Conservation (phyloP, 2,113 vertebrate species). For the Colossoma macropomum region DNA sequence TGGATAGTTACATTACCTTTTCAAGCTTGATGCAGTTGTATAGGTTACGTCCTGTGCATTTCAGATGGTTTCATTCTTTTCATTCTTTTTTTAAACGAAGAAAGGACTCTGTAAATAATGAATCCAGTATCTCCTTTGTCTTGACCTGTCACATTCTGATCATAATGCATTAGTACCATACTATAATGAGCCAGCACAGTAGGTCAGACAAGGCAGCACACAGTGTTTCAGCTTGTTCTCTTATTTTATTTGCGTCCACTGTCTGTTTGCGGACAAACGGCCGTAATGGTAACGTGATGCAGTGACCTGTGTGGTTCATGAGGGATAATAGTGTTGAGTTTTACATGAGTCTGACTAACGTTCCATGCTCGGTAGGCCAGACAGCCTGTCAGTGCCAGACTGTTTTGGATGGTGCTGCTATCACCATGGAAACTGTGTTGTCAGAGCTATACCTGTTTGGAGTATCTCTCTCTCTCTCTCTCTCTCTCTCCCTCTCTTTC, state of each 20-base stretch:
- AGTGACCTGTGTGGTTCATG: constrained; percentile 13
- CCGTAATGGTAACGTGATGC: constrained; percentile 4
- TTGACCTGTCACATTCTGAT: neutral
- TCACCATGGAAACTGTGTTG: constrained; percentile 72
- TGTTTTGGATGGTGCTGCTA: constrained; percentile 30
- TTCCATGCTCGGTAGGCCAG: constrained; percentile 12
- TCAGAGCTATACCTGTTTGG: constrained; percentile 59
- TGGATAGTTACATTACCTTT: neutral
- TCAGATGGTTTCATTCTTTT: neutral
- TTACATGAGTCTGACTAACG: constrained; percentile 16
- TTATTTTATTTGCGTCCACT: neutral
- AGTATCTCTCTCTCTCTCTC: neutral
- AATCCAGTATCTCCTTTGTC: neutral
- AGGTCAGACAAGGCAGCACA: constrained; percentile 15
- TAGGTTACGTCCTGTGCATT: neutral
- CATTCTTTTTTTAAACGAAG: neutral
- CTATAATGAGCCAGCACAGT: neutral
- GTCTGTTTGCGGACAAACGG: constrained; percentile 18
- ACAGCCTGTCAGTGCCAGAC: constrained; percentile 14
- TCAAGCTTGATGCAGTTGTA: neutral
- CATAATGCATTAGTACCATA: neutral
- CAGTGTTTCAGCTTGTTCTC: constrained; percentile 18
- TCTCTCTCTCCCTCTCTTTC: neutral
- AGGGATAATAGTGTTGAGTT: constrained; percentile 1
- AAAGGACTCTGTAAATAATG: neutral